Evolutionary conservation across 2,113 vertebrate species (phyloP), one percentile per base, ranked within the genome.

Genomic region (Albula glossodonta): DNA sequence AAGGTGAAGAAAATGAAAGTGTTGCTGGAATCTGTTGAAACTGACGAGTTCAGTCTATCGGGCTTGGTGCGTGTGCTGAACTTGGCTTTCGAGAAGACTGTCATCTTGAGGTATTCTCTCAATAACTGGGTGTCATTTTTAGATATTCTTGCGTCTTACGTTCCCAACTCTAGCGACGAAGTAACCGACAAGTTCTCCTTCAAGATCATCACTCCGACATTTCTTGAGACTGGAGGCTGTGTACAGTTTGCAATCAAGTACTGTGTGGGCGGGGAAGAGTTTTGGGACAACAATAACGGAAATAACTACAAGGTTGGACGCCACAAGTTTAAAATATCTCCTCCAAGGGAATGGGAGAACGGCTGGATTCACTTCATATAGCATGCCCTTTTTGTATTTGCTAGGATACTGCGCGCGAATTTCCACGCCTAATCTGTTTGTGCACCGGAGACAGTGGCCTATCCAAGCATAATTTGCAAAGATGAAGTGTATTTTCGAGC

Each of bases 311-410:
- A 93, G 89, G 93, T 98, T 82, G 93, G 96, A 52, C 94, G 94
- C 70, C 95, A 96, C 85, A 89, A 87, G 74, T 90, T 96, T 80
- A 96, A 95, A 90, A 94, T 97, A 88, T 96, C 91, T 0, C 95
- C 90, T 0, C 94, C 92, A 4, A 94, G 94, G 15, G 96, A 97
- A 79, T 97, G 95, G 91, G 97, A 97, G 85, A 96, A 95, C 49
- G 96, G 96, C 57, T 98, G 97, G 97, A 96, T 98, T 86, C 97
- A 97, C 92, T 98, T 97, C 87, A 97, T 98, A 88, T 97, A 96
- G 95, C 3, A 70, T 9, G 52, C 9, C 5, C 49, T 77, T 49
- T 48, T 80, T 5, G 17, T 0, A 13, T 52, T 51, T 63, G 51
- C 49, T 53, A 1, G 82, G 53, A 70, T 82, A 60, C 22, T 51